These are phyloP conservation scores for Drosophila kohkoa DNA, from an alignment of 1,140 invertebrate genomes.

Conservation along the genomic window DNA sequence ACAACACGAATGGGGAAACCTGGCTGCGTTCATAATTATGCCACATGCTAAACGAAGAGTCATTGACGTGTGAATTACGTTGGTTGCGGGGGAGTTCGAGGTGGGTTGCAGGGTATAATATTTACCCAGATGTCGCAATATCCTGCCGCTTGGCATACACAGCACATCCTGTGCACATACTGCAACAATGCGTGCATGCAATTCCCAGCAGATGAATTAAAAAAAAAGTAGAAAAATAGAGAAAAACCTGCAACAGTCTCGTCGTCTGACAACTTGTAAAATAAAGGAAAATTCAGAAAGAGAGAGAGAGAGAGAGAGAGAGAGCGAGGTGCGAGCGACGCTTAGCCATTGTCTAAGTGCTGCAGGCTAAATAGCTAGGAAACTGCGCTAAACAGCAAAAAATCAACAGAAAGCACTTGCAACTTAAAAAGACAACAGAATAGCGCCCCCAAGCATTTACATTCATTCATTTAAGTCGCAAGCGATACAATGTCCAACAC, in stretches of 20 bases:
- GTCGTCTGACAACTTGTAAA: slow-evolving; percentile 56
- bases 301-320: background rate
- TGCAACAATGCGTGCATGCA: slow-evolving; percentile 61
- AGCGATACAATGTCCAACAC: slow-evolving; percentile 31
- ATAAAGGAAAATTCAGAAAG: slow-evolving; percentile 49
- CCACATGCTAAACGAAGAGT: slow-evolving; percentile 46
- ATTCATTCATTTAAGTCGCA: slow-evolving; percentile 69
- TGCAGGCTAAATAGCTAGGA: slow-evolving; percentile 74
- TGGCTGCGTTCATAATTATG: slow-evolving; percentile 58
- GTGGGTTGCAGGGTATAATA: slow-evolving; percentile 20
- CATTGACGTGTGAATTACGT: slow-evolving; percentile 55
- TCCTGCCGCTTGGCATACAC: slow-evolving; percentile 32
- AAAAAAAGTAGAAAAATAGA: slow-evolving; percentile 17
- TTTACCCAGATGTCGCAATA: slow-evolving; percentile 71
- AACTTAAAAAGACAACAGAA: slow-evolving; percentile 54
- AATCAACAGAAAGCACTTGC: slow-evolving; percentile 67
- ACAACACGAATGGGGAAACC: slow-evolving; percentile 4
- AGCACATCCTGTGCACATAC: slow-evolving; percentile 46
- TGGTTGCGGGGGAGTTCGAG: background rate
- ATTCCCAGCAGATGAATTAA: slow-evolving; percentile 68
- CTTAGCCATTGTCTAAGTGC: slow-evolving; percentile 76
- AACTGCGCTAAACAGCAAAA: slow-evolving; percentile 53
- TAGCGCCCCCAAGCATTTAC: slow-evolving; percentile 57
- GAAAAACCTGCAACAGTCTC: slow-evolving; percentile 27
- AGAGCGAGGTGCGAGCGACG: slow-evolving; percentile 17